Percentiles rank a stretch among this genome's conserved stretches.
phyloP scores from a whole-genome alignment of 2,888 invertebrate genomes.

The Terebella lapidaria region DNA sequence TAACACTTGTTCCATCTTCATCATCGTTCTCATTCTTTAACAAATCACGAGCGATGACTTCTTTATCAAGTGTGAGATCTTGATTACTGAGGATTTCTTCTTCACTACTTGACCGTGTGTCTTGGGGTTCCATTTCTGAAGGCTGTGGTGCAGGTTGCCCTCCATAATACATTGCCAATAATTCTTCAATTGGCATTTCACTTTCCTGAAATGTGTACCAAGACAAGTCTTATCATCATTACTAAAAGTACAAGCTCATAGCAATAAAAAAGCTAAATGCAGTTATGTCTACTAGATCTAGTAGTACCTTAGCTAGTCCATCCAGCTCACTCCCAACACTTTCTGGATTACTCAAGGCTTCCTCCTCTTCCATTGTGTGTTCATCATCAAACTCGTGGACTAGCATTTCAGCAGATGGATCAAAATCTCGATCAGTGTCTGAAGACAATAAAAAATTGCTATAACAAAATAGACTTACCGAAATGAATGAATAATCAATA shows the following conservation, averaged over 20 bases:
- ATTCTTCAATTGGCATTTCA: constrained; percentile 91
- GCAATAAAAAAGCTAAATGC: too few relatives aligned
- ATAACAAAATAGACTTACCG: background rate
- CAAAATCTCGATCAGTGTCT: constrained; percentile 64
- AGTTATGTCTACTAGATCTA: too few relatives aligned
- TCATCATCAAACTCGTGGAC: constrained; percentile 97
- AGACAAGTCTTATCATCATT: too few relatives aligned
- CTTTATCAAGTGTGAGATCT: constrained; percentile 53
- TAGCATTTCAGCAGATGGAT: constrained; percentile 92
- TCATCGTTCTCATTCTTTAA: constrained; percentile 45
- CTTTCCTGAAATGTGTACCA: constrained; percentile 73
- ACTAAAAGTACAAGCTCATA: too few relatives aligned
- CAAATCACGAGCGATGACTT: constrained; percentile 50
- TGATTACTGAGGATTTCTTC: constrained; percentile 54
- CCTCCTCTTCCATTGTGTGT: constrained; percentile 92
- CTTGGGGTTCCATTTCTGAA: constrained; percentile 34
- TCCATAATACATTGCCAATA: constrained; percentile 70
- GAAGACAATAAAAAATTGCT: constrained; percentile 7
- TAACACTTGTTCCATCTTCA: constrained; percentile 47
- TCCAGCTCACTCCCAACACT: constrained; percentile 80
- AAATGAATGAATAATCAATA: background rate
- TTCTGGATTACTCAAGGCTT: constrained; percentile 82
- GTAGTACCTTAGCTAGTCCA: constrained; percentile 75
- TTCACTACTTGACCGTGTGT: constrained; percentile 50
- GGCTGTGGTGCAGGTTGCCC: constrained; percentile 47